Base-by-base conservation (phyloP, 2,113 vertebrate species). In the Chunga burmeisteri region DNA sequence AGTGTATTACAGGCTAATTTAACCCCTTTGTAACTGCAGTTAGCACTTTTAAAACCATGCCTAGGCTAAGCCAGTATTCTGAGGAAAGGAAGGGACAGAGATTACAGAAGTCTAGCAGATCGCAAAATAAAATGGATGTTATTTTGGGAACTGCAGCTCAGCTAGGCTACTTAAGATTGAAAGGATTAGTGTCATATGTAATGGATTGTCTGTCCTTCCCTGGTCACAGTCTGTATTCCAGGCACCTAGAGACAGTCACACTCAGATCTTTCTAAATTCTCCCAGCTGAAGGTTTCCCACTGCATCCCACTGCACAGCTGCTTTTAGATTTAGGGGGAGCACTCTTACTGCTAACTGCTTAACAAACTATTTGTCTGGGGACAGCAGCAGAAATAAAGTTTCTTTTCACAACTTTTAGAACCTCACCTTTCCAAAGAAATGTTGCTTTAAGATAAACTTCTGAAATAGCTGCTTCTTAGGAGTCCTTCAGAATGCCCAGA, bases 251-350 rank as follows among this genome's bases (percentile, higher is more conserved):
- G 87, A 83, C 93, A 93, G 90, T 93, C 89, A 90, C 79, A 94
- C 25, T 93, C 50, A 36, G 71, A 74, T 66, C 63, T 56, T 66
- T 86, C 74, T 95, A 93, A 97, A 91, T 91, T 77, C 86, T 94
- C 38, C 95, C 94, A 95, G 93, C 96, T 97, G 96, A 95, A 91
- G 93, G 81, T 96, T 96, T 97, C 96, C 95, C 95, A 97, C 96
- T 96, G 92, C 85, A 93, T 92, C 96, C 84, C 74, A 87, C 86
- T 91, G 94, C 93, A 95, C 93, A 95, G 95, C 95, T 95, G 91
- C 91, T 80, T 93, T 66, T 66, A 63, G 56, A 83, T 91, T 74
- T 93, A 90, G 84, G 73, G 73, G 63, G 38, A 94, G 62, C 47
- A 13, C 79, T 82, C 78, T 87, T 77, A 67, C 50, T 92, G 78